These are phyloP conservation scores for Mystacides longicornis DNA, from an alignment of 2,888 invertebrate genomes.

Conservation along the genomic window DNA sequence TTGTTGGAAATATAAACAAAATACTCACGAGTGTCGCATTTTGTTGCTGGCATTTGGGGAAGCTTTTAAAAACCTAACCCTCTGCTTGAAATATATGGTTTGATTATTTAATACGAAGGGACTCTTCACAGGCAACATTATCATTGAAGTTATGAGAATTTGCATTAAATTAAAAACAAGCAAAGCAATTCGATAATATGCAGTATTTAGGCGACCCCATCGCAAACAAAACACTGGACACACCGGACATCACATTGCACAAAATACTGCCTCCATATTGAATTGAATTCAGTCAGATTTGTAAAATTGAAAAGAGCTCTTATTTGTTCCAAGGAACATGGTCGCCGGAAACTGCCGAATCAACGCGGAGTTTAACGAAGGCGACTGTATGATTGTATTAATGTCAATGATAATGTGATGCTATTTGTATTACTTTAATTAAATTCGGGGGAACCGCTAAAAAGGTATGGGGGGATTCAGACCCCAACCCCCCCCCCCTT, in stretches of 20 bases:
- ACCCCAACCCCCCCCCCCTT: too few relatives aligned
- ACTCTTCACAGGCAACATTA: conserved; percentile 15
- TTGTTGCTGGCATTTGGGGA: conserved; percentile 16
- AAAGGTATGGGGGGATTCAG: too few relatives aligned
- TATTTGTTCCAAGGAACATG: too few relatives aligned
- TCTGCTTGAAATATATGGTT: conserved; percentile 10
- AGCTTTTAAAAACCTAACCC: conserved; percentile 21
- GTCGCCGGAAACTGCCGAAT: too few relatives aligned
- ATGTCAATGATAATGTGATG: too few relatives aligned
- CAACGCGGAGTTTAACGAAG: too few relatives aligned
- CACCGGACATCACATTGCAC: conserved; percentile 21
- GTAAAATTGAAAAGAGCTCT: too few relatives aligned
- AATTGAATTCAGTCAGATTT: background rate
- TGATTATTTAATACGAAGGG: conserved; percentile 4
- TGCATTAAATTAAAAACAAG: too few relatives aligned
- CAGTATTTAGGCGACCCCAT: conserved; percentile 18
- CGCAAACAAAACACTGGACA: conserved; percentile 14
- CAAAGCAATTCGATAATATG: conserved; percentile 15
- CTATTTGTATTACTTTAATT: too few relatives aligned
- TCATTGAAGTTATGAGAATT: conserved; percentile 6
- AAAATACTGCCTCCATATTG: conserved; percentile 15
- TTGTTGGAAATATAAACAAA: conserved; percentile 1
- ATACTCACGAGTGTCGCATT: conserved; percentile 21
- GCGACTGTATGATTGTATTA: too few relatives aligned
- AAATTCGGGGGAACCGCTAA: too few relatives aligned